Evolutionary conservation across 2,113 vertebrate species (phyloP).

Genomic region (Malurus melanocephalus): DNA sequence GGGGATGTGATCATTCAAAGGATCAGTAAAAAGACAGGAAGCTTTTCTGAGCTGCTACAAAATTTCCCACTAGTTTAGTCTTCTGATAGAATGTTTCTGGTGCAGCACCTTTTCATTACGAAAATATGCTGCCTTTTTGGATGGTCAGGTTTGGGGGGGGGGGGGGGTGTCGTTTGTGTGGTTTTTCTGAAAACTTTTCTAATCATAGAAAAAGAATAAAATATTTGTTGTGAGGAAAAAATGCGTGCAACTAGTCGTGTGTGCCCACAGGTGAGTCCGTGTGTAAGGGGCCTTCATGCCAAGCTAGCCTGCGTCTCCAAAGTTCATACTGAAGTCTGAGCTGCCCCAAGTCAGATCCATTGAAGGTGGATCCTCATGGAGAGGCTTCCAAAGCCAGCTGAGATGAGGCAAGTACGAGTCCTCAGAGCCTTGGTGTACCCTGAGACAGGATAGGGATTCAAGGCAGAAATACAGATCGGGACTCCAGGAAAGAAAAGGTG

Average conservation of each 20-base stretch:
- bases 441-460: not conserved
- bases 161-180: rapidly evolving
- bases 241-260: rapidly evolving
- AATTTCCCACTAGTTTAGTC: not conserved
- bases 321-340: not conserved
- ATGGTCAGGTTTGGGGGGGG: rapidly evolving
- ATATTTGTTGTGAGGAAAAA: not conserved
- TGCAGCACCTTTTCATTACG: not conserved
- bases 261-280: not conserved
- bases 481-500: not conserved
- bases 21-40: not conserved
- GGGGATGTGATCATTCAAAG: not conserved
- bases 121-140: not conserved
- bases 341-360: not conserved
- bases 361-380: not conserved
- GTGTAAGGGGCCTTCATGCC: not conserved
- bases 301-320: not conserved
- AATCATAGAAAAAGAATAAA: not conserved
- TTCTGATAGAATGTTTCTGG: not conserved
- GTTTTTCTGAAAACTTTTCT: not conserved
- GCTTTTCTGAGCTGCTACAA: not conserved
- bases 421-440: not conserved
- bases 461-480: not conserved
- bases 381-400: not conserved
- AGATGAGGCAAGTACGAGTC: not conserved